Evolutionary conservation across 2,888 invertebrate genomes (phyloP), one percentile per base, ranked within the genome.

Genomic region (Sarcophaga carnaria): DNA sequence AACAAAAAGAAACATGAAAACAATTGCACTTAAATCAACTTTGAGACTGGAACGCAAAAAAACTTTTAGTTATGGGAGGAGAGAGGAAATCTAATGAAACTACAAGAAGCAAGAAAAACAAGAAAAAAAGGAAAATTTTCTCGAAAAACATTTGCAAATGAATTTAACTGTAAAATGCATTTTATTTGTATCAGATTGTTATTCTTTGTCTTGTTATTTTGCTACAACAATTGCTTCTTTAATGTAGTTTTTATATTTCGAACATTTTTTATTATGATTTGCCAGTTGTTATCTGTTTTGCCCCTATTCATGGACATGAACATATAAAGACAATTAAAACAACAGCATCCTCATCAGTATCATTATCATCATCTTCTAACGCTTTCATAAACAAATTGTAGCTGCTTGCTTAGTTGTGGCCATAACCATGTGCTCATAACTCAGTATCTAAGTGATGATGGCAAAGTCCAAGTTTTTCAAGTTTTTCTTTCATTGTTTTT

Each of bases 311-410:
- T 80, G 49, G 45, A 49, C 27, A 62, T 69, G 62, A 81, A 47
- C 47, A 67, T 47, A 80, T 62, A 71, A 77, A 60, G 78, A 66
- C 77, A 71, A 77, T 67, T 74, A 74, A 74, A 67, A 47, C 66
- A 74, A 49, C 47, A 60, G 47, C 54, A 67, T 74, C 59, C 37
- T 22, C 62, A 62, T 60, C 67, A 49, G 8, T 10, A 37, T 10
- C 27, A 27, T 4, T 1, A 27, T 27, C 27, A 67, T 60, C 14
- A 74, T 74, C 59, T 49, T 22, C 62, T 10, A 22, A 47, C 67
- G 27, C 17, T 54, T 54, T 54, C 17, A 54, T 14, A 4, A 3
- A 67, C 74, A 80, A 37, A 25, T 62, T 81, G 62, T 22, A 75
- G 49, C 22, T 22, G 49, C 17, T 54, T 54, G 4, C 17, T 12